Conservation (phyloP, 2,888 invertebrate species). For the Drosophila mayaguana region DNA sequence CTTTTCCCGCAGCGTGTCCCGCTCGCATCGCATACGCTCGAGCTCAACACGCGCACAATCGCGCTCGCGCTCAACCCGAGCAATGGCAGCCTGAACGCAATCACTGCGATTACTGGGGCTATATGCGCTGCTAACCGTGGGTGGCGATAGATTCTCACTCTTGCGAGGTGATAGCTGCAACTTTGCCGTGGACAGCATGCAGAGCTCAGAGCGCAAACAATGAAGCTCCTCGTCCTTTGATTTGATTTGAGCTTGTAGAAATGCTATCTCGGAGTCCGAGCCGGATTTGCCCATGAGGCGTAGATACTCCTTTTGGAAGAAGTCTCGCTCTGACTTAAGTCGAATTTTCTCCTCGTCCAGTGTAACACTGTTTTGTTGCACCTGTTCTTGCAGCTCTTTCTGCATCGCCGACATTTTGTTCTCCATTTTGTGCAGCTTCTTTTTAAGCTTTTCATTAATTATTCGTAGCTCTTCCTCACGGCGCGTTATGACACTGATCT, state of each 20-base stretch:
- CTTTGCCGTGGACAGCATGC: slow-evolving; percentile 39
- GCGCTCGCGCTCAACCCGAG: slow-evolving; percentile 86
- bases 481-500: slow-evolving; percentile 87
- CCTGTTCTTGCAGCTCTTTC: slow-evolving; percentile 55
- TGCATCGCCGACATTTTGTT: slow-evolving; percentile 61
- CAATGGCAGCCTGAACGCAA: slow-evolving; percentile 83
- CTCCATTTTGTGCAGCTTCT: slow-evolving; percentile 86
- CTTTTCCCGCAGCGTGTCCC: slow-evolving; percentile 87
- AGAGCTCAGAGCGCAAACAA: slow-evolving; percentile 72
- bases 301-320: slow-evolving; percentile 84
- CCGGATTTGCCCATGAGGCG: slow-evolving; percentile 80
- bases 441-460: slow-evolving; percentile 86
- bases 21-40: slow-evolving; percentile 87
- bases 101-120: slow-evolving; percentile 64
- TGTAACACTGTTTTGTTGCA: slow-evolving; percentile 48
- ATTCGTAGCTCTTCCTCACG: slow-evolving; percentile 86
- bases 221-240: slow-evolving; percentile 83
- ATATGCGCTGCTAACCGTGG: slow-evolving; percentile 34
- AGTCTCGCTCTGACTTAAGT: slow-evolving; percentile 83
- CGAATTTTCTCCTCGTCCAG: slow-evolving; percentile 83
- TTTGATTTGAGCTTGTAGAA: slow-evolving; percentile 82
- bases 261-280: slow-evolving; percentile 82
- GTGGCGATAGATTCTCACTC: slow-evolving; percentile 30
- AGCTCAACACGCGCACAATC: slow-evolving; percentile 86
- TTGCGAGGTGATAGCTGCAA: slow-evolving; percentile 50